Evolutionary conservation across 1,140 invertebrate species (phyloP), one percentile per base, ranked within the genome.

Genomic region (Papilio xuthus): DNA sequence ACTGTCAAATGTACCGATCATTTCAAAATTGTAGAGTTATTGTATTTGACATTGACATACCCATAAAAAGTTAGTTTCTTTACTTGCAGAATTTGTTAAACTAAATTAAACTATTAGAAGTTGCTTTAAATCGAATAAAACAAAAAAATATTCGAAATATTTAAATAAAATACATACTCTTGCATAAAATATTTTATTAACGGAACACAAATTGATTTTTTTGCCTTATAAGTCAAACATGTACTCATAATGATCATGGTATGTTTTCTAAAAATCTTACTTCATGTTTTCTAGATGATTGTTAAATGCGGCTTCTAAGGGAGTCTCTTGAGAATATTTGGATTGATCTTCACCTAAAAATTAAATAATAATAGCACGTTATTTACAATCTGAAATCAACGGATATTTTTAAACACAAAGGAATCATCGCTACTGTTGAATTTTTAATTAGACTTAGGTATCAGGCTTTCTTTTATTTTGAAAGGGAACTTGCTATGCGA

Each of bases 201-300:
- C 71, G 23, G 75, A 47, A 47, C n/a, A 67, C 26, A 44, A 1
- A 12, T 28, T 71, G 44, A 32, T 75, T 67, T 70, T 12, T 63
- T 67, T 28, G 12, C 12, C 15, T 15, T 15, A 23, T 6, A 67
- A 67, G 56, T 60, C 56, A 15, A 32, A 7, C 12, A 28, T 67
- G 26, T 67, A 67, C 26, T 67, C 60, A 44, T 26, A 72, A 20
- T 18, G 10, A 47, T 50, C 71, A 4, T 44, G 47, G 20, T 7
- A 8, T 72, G 0, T 72, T 70, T 60, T 44, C 32, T 26, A 18
- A 56, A 82, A 71, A 83, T 73, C 76, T 81, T 78, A 76, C n/a
- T 83, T 83, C 83, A 86, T 85, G 78, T 85, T 85, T 82, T 82
- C 82, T 37, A 83, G 67, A 44, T 83, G 79, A 53, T 83, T 83